Evolutionary conservation across 2,113 vertebrate genomes (phyloP).

Genomic region (Todiramphus chloris): DNA sequence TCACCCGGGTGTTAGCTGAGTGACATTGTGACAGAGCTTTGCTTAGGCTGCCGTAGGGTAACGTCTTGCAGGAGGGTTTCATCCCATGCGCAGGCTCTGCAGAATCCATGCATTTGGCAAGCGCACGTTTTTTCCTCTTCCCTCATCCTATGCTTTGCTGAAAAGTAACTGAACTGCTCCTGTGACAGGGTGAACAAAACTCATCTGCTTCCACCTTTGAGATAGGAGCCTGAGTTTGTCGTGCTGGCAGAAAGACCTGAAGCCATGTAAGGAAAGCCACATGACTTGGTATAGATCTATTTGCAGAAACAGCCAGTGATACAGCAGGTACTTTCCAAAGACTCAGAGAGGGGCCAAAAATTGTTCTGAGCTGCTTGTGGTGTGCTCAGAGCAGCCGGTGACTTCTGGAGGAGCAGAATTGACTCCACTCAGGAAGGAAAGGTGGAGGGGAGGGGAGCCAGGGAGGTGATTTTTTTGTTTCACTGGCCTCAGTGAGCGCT

Average conservation of each 20-base stretch:
- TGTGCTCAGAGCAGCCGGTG: not conserved
- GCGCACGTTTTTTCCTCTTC: not conserved
- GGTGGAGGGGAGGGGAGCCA: not conserved
- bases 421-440: not conserved
- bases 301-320: not conserved
- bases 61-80: not conserved
- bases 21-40: not conserved
- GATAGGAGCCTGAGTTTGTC: not conserved
- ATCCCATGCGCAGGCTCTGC: not conserved
- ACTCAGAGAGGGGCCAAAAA: not conserved
- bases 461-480: not conserved
- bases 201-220: not conserved
- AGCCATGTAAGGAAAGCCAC: not conserved
- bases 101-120: not conserved
- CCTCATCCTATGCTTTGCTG: not conserved
- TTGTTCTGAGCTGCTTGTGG: not conserved
- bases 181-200: not conserved
- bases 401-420: not conserved
- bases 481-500: not conserved
- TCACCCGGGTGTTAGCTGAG: not conserved
- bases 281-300: not conserved
- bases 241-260: not conserved
- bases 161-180: not conserved
- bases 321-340: slow-evolving; percentile 45
- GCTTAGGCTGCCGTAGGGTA: not conserved